Evolutionary conservation across 1,140 invertebrate genomes (phyloP).

Genomic region (Reticulitermes speratus): DNA sequence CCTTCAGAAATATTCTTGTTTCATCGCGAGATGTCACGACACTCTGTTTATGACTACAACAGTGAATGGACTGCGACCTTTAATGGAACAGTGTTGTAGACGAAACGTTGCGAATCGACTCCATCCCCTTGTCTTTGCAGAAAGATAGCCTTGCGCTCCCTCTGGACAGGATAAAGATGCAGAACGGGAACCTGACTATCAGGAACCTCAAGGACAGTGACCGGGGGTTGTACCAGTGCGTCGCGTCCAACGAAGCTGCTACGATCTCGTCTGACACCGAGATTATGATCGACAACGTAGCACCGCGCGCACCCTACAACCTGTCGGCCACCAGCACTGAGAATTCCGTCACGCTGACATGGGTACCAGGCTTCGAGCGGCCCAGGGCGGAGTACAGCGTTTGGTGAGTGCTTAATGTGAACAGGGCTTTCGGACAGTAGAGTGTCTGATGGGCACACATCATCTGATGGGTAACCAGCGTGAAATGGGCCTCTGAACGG

Average conservation of each 20-base stretch:
- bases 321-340: slow-evolving; percentile 75
- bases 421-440: neutral
- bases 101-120: no score
- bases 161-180: slow-evolving; percentile 64
- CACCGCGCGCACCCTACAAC: slow-evolving; percentile 89
- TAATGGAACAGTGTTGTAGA: no score
- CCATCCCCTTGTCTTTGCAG: slow-evolving; percentile 45
- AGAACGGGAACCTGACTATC: slow-evolving; percentile 86
- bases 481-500: no score
- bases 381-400: slow-evolving; percentile 81
- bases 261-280: slow-evolving; percentile 83
- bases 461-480: neutral
- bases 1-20: no score
- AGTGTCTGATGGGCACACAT: neutral
- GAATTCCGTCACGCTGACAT: slow-evolving; percentile 76
- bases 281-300: slow-evolving; percentile 81
- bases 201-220: slow-evolving; percentile 79
- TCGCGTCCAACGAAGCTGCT: slow-evolving; percentile 89
- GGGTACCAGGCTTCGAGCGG: slow-evolving; percentile 83
- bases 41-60: no score
- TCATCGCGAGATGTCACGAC: no score
- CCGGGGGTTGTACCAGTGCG: slow-evolving; percentile 88
- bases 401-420: slow-evolving; percentile 60
- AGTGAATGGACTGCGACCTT: no score
- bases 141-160: slow-evolving; percentile 75